These are phyloP conservation scores for Pholis gunnellus DNA, from an alignment of 2,113 vertebrate genomes.

Conservation along the genomic window DNA sequence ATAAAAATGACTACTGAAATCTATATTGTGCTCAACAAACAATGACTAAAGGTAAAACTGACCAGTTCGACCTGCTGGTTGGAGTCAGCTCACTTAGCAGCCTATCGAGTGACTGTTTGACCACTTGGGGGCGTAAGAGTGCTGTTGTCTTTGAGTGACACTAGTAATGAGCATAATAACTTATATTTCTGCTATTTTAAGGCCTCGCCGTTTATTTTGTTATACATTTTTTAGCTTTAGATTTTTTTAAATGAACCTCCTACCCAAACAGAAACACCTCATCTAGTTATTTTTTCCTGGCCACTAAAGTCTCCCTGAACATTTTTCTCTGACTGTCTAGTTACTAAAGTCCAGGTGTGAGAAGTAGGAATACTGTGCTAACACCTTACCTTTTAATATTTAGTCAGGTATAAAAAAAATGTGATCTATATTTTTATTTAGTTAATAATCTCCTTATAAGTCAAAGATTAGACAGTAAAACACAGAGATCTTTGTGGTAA, in stretches of 20 bases:
- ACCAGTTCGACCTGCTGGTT: not conserved
- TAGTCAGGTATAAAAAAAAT: not conserved
- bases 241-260: not conserved
- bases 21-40: not conserved
- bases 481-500: not conserved
- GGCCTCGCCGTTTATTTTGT: not conserved
- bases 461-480: no score
- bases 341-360: not conserved
- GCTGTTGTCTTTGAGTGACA: not conserved
- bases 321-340: not conserved
- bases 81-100: not conserved
- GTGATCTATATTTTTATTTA: no score
- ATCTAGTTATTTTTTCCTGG: not conserved
- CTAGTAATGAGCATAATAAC: not conserved
- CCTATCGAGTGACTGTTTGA: not conserved
- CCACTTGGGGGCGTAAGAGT: slow-evolving; percentile 40
- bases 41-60: not conserved
- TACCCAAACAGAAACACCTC: not conserved
- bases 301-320: not conserved
- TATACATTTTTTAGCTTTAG: not conserved
- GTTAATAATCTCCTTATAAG: not conserved
- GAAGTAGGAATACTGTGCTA: not conserved
- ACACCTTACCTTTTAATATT: not conserved
- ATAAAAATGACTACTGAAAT: no score
- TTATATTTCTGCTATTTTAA: not conserved